These are phyloP conservation scores for Periphyllus acericola DNA, from an alignment of 2,888 invertebrate species.

Conservation along the genomic window DNA sequence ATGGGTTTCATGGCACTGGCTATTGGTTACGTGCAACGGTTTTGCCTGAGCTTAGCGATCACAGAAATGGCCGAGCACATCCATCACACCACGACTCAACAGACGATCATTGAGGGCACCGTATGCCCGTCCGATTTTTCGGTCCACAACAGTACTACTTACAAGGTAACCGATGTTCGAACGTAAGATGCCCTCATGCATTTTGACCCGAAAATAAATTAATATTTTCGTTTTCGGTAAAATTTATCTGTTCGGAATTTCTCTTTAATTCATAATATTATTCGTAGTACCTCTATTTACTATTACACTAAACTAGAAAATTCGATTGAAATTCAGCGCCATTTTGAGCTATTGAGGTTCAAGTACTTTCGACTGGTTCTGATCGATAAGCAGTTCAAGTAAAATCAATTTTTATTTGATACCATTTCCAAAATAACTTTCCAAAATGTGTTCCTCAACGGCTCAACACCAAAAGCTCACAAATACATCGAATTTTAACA, in stretches of 20 bases:
- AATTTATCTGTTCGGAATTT: background rate
- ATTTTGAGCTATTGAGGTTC: background rate
- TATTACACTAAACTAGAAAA: background rate
- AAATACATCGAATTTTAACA: too few species aligned
- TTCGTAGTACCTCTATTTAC: too few species aligned
- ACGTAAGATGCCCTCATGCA: background rate
- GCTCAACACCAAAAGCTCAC: too few species aligned
- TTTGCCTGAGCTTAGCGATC: conserved; percentile 68
- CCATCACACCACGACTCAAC: background rate
- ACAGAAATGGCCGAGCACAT: conserved; percentile 68
- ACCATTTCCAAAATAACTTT: too few species aligned
- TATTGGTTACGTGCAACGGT: conserved; percentile 69
- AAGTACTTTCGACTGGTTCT: background rate
- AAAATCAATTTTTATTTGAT: too few species aligned
- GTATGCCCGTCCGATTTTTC: background rate
- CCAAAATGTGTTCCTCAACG: too few species aligned
- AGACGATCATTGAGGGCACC: background rate
- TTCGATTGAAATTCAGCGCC: background rate
- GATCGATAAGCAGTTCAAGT: too few species aligned
- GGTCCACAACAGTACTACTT: background rate
- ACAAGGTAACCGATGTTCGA: background rate
- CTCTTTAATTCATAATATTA: too few species aligned
- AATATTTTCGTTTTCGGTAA: background rate
- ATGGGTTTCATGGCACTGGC: conserved; percentile 69
- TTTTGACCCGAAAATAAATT: background rate